Evolutionary conservation across 1,140 invertebrate species (phyloP), one percentile per base, ranked within the genome.

Genomic region (Battus philenor): DNA sequence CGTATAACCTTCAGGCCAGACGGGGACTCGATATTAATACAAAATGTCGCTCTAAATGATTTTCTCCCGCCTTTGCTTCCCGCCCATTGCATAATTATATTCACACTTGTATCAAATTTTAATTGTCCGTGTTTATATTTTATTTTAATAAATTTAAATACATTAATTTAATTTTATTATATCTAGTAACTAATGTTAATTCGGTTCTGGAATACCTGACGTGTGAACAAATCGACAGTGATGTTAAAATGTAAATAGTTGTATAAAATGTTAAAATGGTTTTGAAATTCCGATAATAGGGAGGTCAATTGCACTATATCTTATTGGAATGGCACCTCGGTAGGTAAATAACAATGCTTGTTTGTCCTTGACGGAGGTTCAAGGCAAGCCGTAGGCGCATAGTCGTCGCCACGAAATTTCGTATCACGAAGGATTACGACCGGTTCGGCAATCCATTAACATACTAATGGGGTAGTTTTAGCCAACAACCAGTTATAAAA

Each of bases 381-480:
- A 71, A 71, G 71, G 71, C 53, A 12, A 69, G 22, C 44, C 39
- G 45, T 54, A 49, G 52, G 50, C 54, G 52, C 56, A 55, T 64
- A 54, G 59, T 44, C 45, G 48, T 52, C 52, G 50, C 54, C 44
- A 64, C 62, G 54, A 65, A 65, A 58, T 68, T 65, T 63, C 55
- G 56, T 59, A 62, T 57, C 50, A 59, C 47, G 56, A 65, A 70
- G 55, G 53, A 59, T 71, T 60, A 56, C 63, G 60, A 61, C 52
- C 61, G 58, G 57, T 66, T 69, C 38, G 47, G 52, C 63, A 68
- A 63, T 62, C 59, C 48, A 70, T 75, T 74, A 78, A 66, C 72
- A 76, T 76, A 76, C 59, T 64, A 76, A 76, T 76, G 48, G 72
- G 69, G 61, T 72, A 57, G 60, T 64, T 68, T 67, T 65, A 65